These are phyloP conservation scores for Scarus forsteni DNA, from an alignment of 2,797 vertebrate genomes.

Conservation along the genomic window DNA sequence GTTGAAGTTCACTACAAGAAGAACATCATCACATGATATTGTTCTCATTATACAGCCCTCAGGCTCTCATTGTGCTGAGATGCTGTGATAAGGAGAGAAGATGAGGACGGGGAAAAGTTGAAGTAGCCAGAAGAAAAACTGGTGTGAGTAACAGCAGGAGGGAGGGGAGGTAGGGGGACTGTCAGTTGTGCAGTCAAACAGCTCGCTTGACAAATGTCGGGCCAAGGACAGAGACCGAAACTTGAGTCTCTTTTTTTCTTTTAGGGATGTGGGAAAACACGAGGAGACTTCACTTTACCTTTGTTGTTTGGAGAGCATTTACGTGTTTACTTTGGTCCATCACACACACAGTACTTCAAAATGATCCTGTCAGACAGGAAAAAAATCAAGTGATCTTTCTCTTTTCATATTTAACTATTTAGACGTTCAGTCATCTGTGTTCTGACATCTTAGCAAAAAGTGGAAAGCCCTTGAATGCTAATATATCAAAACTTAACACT, in stretches of 20 bases:
- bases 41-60: not conserved
- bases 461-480: too few species aligned
- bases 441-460: too few species aligned
- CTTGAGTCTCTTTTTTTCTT: conserved; percentile 61
- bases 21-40: conserved; percentile 1
- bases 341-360: not conserved
- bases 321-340: not conserved
- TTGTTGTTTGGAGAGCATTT: not conserved
- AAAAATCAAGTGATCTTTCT: too few species aligned
- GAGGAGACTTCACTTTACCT: conserved; percentile 27
- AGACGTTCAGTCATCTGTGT: too few species aligned
- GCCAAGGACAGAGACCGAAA: conserved; percentile 67
- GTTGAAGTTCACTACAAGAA: not conserved
- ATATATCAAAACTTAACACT: too few species aligned
- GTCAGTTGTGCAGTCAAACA: conserved; percentile 72
- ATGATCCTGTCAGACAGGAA: too few species aligned
- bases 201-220: conserved; percentile 73
- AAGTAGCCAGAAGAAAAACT: conserved; percentile 18
- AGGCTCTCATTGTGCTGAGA: conserved; percentile 11
- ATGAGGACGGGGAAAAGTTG: conserved; percentile 4
- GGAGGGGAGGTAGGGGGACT: conserved; percentile 12
- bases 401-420: too few species aligned
- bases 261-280: conserved; percentile 35
- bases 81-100: conserved; percentile 7
- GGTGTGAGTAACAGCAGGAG: conserved; percentile 33